Percentiles rank a stretch among this genome's conserved stretches.
Evolutionary conservation across 2,797 vertebrate species (phyloP).

Genomic region (Synaphobranchus kaupii): DNA sequence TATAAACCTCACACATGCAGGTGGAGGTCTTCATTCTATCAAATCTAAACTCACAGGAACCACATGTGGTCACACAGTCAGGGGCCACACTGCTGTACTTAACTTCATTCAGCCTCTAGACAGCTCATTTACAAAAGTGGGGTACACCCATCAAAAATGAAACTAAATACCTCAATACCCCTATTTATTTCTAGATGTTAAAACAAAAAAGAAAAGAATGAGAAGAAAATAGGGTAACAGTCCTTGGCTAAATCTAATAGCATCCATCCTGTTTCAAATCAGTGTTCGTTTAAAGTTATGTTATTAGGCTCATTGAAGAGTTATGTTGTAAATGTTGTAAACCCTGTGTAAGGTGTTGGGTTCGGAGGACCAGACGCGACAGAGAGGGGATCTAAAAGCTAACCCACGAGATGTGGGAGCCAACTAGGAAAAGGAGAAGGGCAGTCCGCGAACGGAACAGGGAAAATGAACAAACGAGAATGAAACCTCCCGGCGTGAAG

Average conservation of each 20-base stretch:
- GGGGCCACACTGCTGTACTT: not conserved
- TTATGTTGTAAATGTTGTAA: not conserved
- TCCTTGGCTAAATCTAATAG: not conserved
- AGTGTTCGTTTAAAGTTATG: not conserved
- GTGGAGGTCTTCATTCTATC: not conserved
- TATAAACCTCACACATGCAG: not conserved
- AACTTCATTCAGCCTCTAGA: not conserved
- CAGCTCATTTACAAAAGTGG: not conserved
- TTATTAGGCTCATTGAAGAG: not conserved
- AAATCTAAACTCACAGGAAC: not conserved
- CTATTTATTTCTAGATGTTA: not conserved
- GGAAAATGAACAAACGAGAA: too few species aligned
- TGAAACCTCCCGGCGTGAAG: too few species aligned
- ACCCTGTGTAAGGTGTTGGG: too few species aligned
- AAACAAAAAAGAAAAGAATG: not conserved
- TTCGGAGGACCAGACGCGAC: too few species aligned
- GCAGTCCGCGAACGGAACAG: too few species aligned
- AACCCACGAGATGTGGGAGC: too few species aligned
- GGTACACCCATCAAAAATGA: not conserved
- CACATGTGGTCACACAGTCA: not conserved
- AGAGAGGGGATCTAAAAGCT: too few species aligned
- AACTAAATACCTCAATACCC: not conserved
- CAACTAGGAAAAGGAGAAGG: too few species aligned
- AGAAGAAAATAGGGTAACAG: not conserved
- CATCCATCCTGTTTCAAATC: not conserved